Percentiles rank a stretch among this genome's conserved stretches.
Evolutionary conservation across 2,113 vertebrate species (phyloP).

Genomic region (Morone saxatilis): DNA sequence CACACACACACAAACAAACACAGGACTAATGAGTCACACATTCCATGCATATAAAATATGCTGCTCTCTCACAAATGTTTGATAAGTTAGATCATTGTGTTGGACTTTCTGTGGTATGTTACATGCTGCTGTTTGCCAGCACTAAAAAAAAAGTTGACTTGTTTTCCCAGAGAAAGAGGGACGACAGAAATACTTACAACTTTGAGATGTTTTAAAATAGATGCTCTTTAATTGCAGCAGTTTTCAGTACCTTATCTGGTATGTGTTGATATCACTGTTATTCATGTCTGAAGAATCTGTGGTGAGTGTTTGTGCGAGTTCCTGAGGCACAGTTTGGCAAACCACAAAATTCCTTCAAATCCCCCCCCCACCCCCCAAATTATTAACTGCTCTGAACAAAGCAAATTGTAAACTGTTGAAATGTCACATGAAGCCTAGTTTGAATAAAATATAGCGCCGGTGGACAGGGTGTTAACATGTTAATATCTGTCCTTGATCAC

Average conservation of each 20-base stretch:
- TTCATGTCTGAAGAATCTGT: slow-evolving; percentile 60
- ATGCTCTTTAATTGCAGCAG: slow-evolving; percentile 2
- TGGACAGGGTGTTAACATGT: not conserved
- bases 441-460: not conserved
- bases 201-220: slow-evolving; percentile 33
- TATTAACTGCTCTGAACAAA: slow-evolving; percentile 53
- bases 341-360: slow-evolving; percentile 54
- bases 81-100: slow-evolving; percentile 46
- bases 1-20: slow-evolving; percentile 23
- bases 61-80: slow-evolving; percentile 50
- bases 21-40: slow-evolving; percentile 61
- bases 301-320: slow-evolving; percentile 47
- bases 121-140: slow-evolving; percentile 30
- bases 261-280: slow-evolving; percentile 50
- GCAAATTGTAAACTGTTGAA: slow-evolving; percentile 40
- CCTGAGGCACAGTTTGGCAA: slow-evolving; percentile 51
- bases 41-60: slow-evolving; percentile 53
- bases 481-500: not conserved
- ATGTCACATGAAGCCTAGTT: slow-evolving; percentile 20
- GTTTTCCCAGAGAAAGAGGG: slow-evolving; percentile 23
- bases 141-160: not conserved
- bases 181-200: slow-evolving; percentile 19
- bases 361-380: slow-evolving; percentile 30
- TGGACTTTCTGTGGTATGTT: slow-evolving; percentile 7
- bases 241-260: slow-evolving; percentile 56